Evolutionary conservation across 2,888 invertebrate species (phyloP).

Genomic region (Standfussiana lucernea): DNA sequence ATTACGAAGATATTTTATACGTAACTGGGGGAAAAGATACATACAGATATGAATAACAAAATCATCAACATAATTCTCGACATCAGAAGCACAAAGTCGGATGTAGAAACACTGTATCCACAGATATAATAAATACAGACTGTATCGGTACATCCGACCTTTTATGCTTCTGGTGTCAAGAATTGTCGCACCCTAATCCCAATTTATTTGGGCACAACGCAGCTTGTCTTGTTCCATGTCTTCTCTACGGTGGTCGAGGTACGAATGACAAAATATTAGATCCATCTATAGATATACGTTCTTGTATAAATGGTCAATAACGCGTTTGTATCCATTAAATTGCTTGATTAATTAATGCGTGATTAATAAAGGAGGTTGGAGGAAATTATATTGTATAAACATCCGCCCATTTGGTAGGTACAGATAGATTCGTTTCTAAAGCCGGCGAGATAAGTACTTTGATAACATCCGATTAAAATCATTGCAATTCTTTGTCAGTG

Average conservation of each 20-base stretch:
- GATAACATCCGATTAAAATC: background rate
- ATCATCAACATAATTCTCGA: background rate
- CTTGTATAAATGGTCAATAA: background rate
- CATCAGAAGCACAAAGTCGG: too few species aligned
- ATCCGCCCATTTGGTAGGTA: slow-evolving; percentile 38
- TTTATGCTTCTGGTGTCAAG: too few species aligned
- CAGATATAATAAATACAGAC: too few species aligned
- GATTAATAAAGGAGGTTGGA: slow-evolving; percentile 15
- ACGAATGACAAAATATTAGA: background rate
- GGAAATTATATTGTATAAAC: slow-evolving; percentile 38
- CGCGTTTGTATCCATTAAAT: slow-evolving; percentile 15
- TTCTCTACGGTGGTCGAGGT: background rate
- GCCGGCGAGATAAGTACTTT: slow-evolving; percentile 27
- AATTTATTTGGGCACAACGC: background rate
- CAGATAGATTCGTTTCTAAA: slow-evolving; percentile 39
- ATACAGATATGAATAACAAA: background rate
- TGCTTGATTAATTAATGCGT: slow-evolving; percentile 22
- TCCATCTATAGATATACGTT: background rate
- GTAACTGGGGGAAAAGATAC: background rate
- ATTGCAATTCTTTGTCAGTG: background rate
- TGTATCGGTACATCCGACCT: too few species aligned
- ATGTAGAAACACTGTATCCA: too few species aligned
- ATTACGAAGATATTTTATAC: too few species aligned
- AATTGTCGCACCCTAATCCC: background rate
- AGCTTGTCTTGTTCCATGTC: background rate